A percentile compares a stretch with the other conserved stretches of the same genome.
Evolutionary conservation across 2,797 vertebrate genomes (phyloP).

Genomic region (Pelobates cultripes): DNA sequence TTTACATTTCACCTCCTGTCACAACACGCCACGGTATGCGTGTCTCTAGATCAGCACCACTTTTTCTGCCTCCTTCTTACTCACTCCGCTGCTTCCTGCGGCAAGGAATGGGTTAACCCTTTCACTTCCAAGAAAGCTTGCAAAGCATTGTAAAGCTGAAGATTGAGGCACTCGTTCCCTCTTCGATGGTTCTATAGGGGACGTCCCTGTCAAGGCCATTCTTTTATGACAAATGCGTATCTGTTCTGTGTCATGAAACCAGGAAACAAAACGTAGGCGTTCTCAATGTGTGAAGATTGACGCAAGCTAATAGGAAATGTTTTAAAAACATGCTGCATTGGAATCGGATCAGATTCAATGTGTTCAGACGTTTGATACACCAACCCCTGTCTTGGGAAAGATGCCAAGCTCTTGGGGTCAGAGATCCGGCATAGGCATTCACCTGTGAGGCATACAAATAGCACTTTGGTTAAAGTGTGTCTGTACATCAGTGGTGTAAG

Average conservation of each 20-base stretch:
- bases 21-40: background rate
- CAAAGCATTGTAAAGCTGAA: conserved; percentile 11
- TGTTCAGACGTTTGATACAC: background rate
- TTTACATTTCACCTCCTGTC: background rate
- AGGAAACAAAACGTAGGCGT: conserved; percentile 39
- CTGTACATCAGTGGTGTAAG: too few species aligned
- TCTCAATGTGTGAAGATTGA: conserved; percentile 30
- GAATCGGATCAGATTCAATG: background rate
- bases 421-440: background rate
- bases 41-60: background rate
- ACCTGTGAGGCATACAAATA: too few species aligned
- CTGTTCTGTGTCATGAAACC: conserved; percentile 39
- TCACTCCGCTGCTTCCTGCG: background rate
- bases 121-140: background rate
- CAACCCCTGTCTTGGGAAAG: background rate
- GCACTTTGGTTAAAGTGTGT: too few species aligned
- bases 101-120: conserved; percentile 20
- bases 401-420: background rate
- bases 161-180: conserved; percentile 3
- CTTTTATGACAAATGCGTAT: conserved; percentile 37
- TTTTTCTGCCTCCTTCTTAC: background rate
- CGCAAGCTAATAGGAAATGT: conserved; percentile 18
- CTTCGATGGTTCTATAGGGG: conserved; percentile 37
- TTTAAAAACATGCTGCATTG: conserved; percentile 3
- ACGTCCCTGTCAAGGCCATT: conserved; percentile 35